These are phyloP conservation scores for Stylophora pistillata DNA, from an alignment of 64 coral and sea anemone genomes.

Conservation along the genomic window DNA sequence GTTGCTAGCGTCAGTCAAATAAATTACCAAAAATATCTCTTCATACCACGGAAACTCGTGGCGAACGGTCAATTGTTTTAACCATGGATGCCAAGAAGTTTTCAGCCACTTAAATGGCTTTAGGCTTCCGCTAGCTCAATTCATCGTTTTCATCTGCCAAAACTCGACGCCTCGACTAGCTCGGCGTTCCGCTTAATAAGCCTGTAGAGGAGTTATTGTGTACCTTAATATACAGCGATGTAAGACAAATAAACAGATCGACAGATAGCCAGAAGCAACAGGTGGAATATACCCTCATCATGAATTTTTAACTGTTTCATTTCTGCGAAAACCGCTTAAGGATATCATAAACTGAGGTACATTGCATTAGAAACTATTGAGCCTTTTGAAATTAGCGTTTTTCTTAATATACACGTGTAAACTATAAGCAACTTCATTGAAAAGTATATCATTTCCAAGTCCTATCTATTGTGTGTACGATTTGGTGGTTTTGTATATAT, in stretches of 20 bases:
- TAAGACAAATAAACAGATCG: constrained; percentile 3
- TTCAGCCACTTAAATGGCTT: background rate
- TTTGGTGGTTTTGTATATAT: no score
- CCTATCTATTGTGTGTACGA: no score
- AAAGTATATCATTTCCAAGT: no score
- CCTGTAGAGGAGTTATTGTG: background rate
- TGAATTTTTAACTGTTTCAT: background rate
- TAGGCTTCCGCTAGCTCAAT: background rate
- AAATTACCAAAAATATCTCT: background rate
- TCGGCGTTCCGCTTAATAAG: background rate
- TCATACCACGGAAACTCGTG: background rate
- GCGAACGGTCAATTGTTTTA: no score
- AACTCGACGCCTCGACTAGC: background rate
- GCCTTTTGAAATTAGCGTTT: background rate
- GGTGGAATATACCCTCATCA: background rate
- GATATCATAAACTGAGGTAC: background rate
- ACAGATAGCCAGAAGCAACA: constrained; percentile 22
- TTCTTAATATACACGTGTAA: background rate
- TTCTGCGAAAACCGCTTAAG: background rate
- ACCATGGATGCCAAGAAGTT: background rate
- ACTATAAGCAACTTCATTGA: no score
- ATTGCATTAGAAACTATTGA: background rate
- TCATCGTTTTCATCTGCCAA: background rate
- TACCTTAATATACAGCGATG: background rate
- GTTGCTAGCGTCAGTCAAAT: constrained; percentile 1